Evolutionary conservation across 2,888 invertebrate genomes (phyloP).

Genomic region (Sarcophaga subvicina): DNA sequence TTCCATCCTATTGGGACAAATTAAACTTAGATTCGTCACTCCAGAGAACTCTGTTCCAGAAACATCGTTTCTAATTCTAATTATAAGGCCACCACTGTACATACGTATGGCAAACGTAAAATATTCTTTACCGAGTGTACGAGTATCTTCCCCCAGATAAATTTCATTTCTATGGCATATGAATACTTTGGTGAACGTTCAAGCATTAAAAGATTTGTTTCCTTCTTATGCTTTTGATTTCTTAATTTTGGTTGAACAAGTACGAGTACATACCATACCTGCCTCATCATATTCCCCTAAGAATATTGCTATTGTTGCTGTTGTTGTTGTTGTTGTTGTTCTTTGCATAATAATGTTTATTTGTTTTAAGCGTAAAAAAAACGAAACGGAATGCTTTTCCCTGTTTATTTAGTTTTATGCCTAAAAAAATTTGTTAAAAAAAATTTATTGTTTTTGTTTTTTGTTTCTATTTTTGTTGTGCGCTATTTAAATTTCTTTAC

Average conservation of each 20-base stretch:
- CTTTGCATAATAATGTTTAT: slow-evolving; percentile 29
- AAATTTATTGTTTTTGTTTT: neutral
- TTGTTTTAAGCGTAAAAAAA: slow-evolving; percentile 6
- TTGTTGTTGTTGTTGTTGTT: neutral
- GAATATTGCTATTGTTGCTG: neutral
- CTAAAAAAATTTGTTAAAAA: slow-evolving; percentile 22
- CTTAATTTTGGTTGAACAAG: neutral
- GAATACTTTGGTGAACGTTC: neutral
- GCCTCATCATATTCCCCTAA: neutral
- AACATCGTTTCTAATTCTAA: too few species aligned
- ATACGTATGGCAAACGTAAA: neutral
- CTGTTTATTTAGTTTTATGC: slow-evolving; percentile 27
- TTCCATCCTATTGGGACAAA: too few species aligned
- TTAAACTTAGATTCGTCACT: too few species aligned
- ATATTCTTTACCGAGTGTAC: neutral
- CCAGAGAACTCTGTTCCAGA: too few species aligned
- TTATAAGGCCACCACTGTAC: too few species aligned
- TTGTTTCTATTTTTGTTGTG: neutral
- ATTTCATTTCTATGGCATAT: neutral
- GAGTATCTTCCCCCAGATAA: neutral
- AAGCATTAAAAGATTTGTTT: neutral
- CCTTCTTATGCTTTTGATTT: neutral
- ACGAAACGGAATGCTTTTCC: neutral
- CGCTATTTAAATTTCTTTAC: too few species aligned
- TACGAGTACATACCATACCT: neutral